Evolutionary conservation across 2,113 vertebrate species (phyloP).

Genomic region (Scomber japonicus): DNA sequence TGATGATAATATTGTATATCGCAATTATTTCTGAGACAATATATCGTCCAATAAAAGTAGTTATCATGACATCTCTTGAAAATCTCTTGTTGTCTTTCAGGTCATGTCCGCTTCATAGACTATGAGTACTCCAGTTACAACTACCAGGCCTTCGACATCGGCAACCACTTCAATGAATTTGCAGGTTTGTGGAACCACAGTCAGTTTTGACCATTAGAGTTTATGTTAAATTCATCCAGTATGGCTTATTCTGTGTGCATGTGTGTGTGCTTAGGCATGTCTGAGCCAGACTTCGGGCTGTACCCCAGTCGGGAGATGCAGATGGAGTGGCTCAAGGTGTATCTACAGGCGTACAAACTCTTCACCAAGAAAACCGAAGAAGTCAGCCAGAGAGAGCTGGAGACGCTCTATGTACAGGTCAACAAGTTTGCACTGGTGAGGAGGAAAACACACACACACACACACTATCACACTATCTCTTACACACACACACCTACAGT

Average conservation of each 20-base stretch:
- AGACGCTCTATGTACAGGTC: constrained; percentile 94
- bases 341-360: constrained; percentile 92
- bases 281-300: constrained; percentile 89
- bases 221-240: rapidly evolving
- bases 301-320: constrained; percentile 91
- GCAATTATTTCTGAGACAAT: too few species aligned
- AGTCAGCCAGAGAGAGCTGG: constrained; percentile 88
- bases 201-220: neutral
- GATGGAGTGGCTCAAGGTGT: constrained; percentile 91
- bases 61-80: neutral
- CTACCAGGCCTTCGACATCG: constrained; percentile 98
- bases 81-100: constrained; percentile 72
- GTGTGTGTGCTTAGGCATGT: constrained; percentile 87
- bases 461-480: neutral
- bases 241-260: neutral
- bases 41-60: too few species aligned
- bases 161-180: constrained; percentile 98
- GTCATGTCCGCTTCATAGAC: constrained; percentile 93
- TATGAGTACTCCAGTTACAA: constrained; percentile 98
- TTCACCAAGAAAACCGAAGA: constrained; percentile 83
- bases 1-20: too few species aligned
- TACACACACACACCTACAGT: neutral
- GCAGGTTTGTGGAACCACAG: constrained; percentile 86
- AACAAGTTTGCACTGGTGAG: constrained; percentile 98
- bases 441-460: neutral